Conservation (phyloP, 2,888 invertebrate genomes). For the Noctua comes region DNA sequence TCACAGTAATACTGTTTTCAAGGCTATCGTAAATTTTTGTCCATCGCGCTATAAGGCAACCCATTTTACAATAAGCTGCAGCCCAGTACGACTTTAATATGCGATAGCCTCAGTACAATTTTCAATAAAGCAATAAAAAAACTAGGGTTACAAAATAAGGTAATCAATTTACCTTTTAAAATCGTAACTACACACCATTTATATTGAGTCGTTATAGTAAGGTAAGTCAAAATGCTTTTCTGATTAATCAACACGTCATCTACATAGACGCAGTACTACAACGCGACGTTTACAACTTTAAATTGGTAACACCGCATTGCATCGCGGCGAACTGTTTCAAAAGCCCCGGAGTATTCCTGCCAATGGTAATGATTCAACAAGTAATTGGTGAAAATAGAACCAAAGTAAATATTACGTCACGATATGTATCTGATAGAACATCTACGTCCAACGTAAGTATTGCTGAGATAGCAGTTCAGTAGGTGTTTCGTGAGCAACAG, state of each 20-base stretch:
- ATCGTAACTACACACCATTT: not conserved
- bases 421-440: slow-evolving; percentile 12
- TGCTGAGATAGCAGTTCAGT: slow-evolving; percentile 6
- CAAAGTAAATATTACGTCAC: too few relatives aligned
- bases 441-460: not conserved
- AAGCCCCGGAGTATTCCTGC: not conserved
- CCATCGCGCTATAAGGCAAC: not conserved
- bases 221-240: slow-evolving; percentile 19
- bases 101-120: not conserved
- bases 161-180: not conserved
- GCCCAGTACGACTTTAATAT: not conserved
- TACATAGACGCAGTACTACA: not conserved
- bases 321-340: not conserved
- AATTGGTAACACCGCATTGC: not conserved
- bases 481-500: slow-evolving; percentile 2
- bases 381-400: not conserved
- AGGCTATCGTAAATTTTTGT: not conserved
- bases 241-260: slow-evolving; percentile 7
- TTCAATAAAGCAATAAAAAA: not conserved
- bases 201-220: not conserved
- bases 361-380: not conserved
- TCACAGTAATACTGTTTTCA: not conserved
- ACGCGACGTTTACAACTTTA: not conserved
- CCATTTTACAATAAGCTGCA: not conserved
- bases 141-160: too few relatives aligned